A percentile compares a stretch with the other conserved stretches of the same genome.
phyloP scores from a whole-genome alignment of 2,113 vertebrate genomes.

The Colinus virginianus region DNA sequence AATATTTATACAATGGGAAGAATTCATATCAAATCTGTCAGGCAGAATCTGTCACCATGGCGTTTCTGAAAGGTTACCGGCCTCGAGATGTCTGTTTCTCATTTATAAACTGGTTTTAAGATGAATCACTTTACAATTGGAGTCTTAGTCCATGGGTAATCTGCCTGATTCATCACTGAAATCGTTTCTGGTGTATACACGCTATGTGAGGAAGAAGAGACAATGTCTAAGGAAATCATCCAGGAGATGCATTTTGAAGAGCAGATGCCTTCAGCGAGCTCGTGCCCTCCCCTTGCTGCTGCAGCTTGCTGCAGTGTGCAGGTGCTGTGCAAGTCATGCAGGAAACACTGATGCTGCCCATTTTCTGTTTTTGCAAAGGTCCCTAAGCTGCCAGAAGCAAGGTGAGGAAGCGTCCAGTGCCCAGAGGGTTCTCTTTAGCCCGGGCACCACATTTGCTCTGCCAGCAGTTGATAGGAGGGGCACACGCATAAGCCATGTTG shows the following conservation, averaged over 20 bases:
- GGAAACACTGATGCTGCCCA: no score
- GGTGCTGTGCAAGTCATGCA: no score
- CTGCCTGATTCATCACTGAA: background rate
- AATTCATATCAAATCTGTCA: constrained; percentile 17
- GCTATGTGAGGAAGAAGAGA: background rate
- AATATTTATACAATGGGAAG: constrained; percentile 23
- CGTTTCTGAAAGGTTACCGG: constrained; percentile 29
- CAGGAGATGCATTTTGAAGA: no score
- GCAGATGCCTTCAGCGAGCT: no score
- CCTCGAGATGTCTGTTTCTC: background rate
- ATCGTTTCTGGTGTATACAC: background rate
- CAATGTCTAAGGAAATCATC: background rate
- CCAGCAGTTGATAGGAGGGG: background rate
- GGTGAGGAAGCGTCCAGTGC: background rate
- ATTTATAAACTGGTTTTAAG: background rate
- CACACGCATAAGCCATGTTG: fast-evolving
- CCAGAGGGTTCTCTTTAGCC: background rate
- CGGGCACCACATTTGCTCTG: background rate
- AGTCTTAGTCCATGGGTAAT: background rate
- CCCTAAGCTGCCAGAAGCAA: background rate
- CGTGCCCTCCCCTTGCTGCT: no score
- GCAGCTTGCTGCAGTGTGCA: background rate
- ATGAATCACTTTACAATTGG: background rate
- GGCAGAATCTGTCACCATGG: background rate
- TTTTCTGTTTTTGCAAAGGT: background rate